A percentile compares a stretch with the other conserved stretches of the same genome.
These are phyloP conservation scores for Tetragonula carbonaria DNA, from an alignment of 2,888 invertebrate genomes.

Conservation along the genomic window DNA sequence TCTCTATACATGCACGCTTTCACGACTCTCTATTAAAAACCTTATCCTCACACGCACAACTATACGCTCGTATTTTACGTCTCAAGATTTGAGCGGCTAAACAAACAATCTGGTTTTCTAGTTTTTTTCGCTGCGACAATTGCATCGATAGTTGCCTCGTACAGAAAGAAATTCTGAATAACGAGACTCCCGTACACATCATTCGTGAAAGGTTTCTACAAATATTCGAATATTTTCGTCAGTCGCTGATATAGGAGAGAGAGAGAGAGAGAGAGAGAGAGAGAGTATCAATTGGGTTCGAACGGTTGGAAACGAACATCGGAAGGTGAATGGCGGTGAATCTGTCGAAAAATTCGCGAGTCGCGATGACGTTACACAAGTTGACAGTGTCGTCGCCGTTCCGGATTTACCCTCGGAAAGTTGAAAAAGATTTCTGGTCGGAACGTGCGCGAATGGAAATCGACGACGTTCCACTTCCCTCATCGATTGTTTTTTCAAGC, in stretches of 20 bases:
- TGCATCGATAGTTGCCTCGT: too few species aligned
- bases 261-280: too few species aligned
- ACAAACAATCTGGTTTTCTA: too few species aligned
- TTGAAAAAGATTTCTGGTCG: neutral
- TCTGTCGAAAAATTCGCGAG: neutral
- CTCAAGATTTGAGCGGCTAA: too few species aligned
- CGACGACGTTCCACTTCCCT: neutral
- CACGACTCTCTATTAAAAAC: too few species aligned
- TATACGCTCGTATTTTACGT: too few species aligned
- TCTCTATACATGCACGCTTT: too few species aligned
- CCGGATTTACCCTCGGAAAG: neutral
- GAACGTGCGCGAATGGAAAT: neutral
- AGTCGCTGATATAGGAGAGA: neutral
- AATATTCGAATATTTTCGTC: slow-evolving; percentile 1
- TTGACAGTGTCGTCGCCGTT: neutral
- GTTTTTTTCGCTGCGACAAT: too few species aligned
- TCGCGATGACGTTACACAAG: neutral
- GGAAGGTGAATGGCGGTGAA: neutral
- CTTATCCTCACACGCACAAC: too few species aligned
- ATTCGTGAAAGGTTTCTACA: neutral
- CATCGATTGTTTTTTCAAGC: neutral
- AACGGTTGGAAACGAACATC: neutral
- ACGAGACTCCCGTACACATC: neutral
- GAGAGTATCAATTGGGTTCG: neutral
- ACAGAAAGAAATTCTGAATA: too few species aligned